These are phyloP conservation scores for Apodemus agrarius DNA, from an alignment of 2,797 vertebrate species.

Conservation along the genomic window DNA sequence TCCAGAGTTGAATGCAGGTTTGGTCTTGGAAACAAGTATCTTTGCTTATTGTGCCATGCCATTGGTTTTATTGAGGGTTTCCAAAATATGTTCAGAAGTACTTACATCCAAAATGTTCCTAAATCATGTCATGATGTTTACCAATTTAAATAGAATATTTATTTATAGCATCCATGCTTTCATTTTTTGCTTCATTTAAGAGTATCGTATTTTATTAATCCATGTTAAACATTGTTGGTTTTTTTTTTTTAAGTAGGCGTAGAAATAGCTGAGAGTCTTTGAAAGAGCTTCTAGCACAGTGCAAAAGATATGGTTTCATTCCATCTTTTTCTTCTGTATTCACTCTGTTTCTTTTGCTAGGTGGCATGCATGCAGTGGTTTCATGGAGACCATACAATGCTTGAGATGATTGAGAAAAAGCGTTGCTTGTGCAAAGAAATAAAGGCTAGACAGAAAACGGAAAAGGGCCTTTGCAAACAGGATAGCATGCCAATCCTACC, in stretches of 20 bases:
- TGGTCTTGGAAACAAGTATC: background rate
- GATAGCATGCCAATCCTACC: slow-evolving; percentile 94
- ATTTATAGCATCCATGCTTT: background rate
- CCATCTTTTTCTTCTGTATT: slow-evolving; percentile 63
- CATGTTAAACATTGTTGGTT: background rate
- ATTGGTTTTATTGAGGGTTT: background rate
- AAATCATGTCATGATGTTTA: background rate
- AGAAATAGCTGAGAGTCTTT: slow-evolving; percentile 17
- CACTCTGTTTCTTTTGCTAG: slow-evolving; percentile 86
- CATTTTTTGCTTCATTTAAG: slow-evolving; percentile 16
- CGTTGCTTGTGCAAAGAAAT: slow-evolving; percentile 98
- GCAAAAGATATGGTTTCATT: slow-evolving; percentile 51
- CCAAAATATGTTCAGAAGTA: background rate
- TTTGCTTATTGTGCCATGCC: background rate
- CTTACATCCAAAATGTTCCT: background rate
- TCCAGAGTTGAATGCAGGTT: background rate
- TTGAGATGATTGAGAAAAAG: slow-evolving; percentile 99
- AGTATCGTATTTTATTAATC: background rate
- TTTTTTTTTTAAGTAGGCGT: background rate
- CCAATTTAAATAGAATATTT: background rate
- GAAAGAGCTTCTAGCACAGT: slow-evolving; percentile 22
- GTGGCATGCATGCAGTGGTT: slow-evolving; percentile 98
- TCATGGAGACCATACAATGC: slow-evolving; percentile 97
- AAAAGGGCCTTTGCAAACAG: slow-evolving; percentile 95
- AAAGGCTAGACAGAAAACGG: slow-evolving; percentile 95